Evolutionary conservation across 2,113 vertebrate genomes (phyloP).

Genomic region (Erythrocercus mccallii): DNA sequence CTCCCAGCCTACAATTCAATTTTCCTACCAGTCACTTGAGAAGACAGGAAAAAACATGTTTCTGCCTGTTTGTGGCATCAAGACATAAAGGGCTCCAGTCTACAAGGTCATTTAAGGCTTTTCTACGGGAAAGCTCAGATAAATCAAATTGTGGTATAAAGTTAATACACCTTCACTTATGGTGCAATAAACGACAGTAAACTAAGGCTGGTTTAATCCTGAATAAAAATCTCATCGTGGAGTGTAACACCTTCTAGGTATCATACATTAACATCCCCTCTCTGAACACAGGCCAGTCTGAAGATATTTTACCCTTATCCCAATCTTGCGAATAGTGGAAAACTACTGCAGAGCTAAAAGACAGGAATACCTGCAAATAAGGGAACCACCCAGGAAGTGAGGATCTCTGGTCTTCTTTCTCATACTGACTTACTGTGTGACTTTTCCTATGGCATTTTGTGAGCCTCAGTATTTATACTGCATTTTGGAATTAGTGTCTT

Average conservation of each 20-base stretch:
- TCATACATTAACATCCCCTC: accelerated
- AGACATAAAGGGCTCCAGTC: background rate
- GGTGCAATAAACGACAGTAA: background rate
- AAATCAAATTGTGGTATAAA: background rate
- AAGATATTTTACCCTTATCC: background rate
- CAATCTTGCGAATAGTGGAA: background rate
- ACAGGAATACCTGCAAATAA: background rate
- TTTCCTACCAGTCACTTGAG: background rate
- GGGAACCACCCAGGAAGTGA: background rate
- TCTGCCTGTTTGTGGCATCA: background rate
- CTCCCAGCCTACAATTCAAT: constrained; percentile 28
- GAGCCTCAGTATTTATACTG: background rate
- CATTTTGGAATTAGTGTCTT: background rate
- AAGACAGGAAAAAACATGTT: background rate
- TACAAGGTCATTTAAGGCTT: background rate
- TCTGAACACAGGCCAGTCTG: background rate
- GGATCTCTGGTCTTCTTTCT: background rate
- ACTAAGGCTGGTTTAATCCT: background rate
- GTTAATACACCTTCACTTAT: background rate
- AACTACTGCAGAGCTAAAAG: background rate
- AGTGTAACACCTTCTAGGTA: background rate
- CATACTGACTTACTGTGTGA: background rate
- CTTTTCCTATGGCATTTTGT: background rate
- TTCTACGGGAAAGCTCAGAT: background rate
- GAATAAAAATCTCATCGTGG: background rate